Evolutionary conservation across 1,140 invertebrate species (phyloP), one percentile per base, ranked within the genome.

Genomic region (Pseudomyrmex gracilis): DNA sequence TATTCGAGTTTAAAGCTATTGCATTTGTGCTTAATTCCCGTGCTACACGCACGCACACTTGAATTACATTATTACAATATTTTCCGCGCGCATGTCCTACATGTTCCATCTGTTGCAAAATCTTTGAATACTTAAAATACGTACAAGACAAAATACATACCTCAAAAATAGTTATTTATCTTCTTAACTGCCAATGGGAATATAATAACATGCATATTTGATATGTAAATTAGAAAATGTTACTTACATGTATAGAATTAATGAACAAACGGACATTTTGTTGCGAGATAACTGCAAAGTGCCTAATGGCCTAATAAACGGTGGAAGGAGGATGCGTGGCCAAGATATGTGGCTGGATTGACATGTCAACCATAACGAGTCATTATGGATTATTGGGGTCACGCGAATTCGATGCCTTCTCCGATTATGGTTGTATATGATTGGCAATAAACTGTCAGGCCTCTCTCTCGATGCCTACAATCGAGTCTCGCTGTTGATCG

Each of bases 381-480:
- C 43, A 73, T 88, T 85, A 76, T 66, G 82, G 82, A 68, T 87
- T 87, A 84, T 87, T 83, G 61, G 55, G 71, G 74, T 87, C 73
- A 73, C 60, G 53, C 73, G 49, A 64, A 13, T 86, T 83, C 51
- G 83, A 66, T 57, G 53, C 22, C 60, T 77, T 77, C 78, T 51
- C 61, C 80, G 77, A 83, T 86, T 83, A 84, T 55, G 71, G 55
- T 83, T 84, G 67, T 85, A 73, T 85, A 85, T 70, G 83, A 83
- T 73, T 82, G 83, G 58, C 60, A 58, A 53, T 85, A 66, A 85
- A 83, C 67, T 61, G 60, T 49, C 58, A 64, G 4, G 34, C 12
- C 55, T 57, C n/a, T 57, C n/a, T 47, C 24, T 20, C 15, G 64
- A 34, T 34, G 34, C 34, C 22, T 49, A 63, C 45, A 70, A 12